Percentiles rank a stretch among this genome's conserved stretches.
Conservation (phyloP, 2,888 invertebrate genomes). For the Morpho achilles region DNA sequence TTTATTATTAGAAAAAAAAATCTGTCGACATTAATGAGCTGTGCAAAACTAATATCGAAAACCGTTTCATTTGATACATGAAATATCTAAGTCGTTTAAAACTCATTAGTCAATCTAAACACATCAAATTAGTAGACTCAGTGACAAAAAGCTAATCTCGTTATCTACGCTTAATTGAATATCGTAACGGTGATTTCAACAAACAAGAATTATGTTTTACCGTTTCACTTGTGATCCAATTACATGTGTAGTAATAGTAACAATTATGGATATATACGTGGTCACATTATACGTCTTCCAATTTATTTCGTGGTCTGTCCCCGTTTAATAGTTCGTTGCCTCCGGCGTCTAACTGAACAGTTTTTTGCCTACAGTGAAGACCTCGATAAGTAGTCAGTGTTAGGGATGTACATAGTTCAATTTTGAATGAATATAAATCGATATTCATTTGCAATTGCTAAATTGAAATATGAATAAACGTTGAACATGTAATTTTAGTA, state of each 20-base stretch:
- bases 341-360: slow-evolving; percentile 60
- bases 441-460: too few relatives aligned
- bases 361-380: slow-evolving; percentile 47
- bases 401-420: slow-evolving; percentile 1
- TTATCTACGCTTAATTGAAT: neutral
- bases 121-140: neutral
- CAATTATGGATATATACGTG: slow-evolving; percentile 21
- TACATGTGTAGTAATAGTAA: slow-evolving; percentile 7
- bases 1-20: too few relatives aligned
- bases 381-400: slow-evolving; percentile 41
- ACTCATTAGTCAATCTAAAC: too few relatives aligned
- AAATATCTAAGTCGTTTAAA: too few relatives aligned
- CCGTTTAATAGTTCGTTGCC: slow-evolving; percentile 59
- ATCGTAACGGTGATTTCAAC: neutral
- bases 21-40: too few relatives aligned
- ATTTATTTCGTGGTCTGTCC: slow-evolving; percentile 55
- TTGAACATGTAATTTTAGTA: too few relatives aligned
- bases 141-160: slow-evolving; percentile 1
- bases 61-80: too few relatives aligned
- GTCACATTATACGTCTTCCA: slow-evolving; percentile 31
- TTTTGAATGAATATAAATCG: too few relatives aligned
- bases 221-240: slow-evolving; percentile 4
- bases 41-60: too few relatives aligned
- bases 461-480: too few relatives aligned
- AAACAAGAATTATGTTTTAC: slow-evolving; percentile 1